Evolutionary conservation across 1,140 invertebrate genomes (phyloP), one percentile per base, ranked within the genome.

Genomic region (Eurosta solidaginis): DNA sequence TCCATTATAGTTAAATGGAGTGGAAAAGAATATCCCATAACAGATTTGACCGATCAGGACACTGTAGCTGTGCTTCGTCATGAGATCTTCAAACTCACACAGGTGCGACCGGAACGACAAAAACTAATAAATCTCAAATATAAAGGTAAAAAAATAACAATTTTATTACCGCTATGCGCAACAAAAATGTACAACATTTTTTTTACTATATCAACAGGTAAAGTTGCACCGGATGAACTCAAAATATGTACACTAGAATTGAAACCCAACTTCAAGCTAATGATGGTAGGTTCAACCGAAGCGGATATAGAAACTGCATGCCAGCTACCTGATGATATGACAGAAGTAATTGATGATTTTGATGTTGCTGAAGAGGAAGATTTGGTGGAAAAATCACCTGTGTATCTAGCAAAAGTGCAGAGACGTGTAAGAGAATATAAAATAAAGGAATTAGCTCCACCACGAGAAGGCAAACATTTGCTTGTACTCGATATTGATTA

Each of bases 401-500:
- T 94, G 25, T 94, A 94, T 84, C 83, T 94, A 80, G 90, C 91
- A 9, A 95, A 96, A 90, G 92, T 98, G 77, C 92, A 96, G 79
- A 94, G 93, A 80, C 89, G 96, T 82, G 92, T 98, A n/a, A 91
- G 93, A 79, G 93, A 96, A 47, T 97, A 97, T 86, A 92, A 95
- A 85, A 93, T 98, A 42, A 93, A 93, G 49, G 91, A 96, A 76
- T 79, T 98, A 20, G 96, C 96, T 89, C 91, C 94, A 77, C 92
- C 95, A 9, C 89, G 97, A 49, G 90, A 91, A 9, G 93, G 92
- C 42, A 98, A 97, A 87, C 97, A 98, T 83, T 89, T 98, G 10
- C 89, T 99, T 3, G 97, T 99, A 0, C 88, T 99, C 36, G 97
- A 99, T 85, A 98, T 99, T 84, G 97, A 99, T 88, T 98, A 99